Conservation (phyloP, 2,797 vertebrate genomes). For the Sebastes miniatus region DNA sequence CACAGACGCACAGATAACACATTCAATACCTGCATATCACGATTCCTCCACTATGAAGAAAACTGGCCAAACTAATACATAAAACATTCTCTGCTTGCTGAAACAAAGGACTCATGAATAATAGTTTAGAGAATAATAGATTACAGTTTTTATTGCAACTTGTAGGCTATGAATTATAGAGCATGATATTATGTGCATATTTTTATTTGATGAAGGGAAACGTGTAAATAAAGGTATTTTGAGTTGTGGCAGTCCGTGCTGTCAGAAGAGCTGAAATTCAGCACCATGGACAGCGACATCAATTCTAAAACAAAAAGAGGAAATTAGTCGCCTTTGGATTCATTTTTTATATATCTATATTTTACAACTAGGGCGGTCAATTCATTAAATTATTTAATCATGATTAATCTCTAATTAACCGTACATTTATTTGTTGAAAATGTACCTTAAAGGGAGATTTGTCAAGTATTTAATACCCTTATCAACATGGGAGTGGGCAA, state of each 20-base stretch:
- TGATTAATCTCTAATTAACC: too few relatives aligned
- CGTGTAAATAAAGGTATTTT: neutral
- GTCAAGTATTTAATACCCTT: too few relatives aligned
- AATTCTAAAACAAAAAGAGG: neutral
- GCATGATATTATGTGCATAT: neutral
- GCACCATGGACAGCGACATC: constrained; percentile 35
- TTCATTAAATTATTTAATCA: too few relatives aligned
- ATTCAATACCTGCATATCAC: neutral
- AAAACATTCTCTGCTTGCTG: neutral
- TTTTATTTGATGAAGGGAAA: neutral
- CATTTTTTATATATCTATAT: neutral
- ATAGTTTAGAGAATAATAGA: constrained; percentile 7
- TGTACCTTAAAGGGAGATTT: too few relatives aligned
- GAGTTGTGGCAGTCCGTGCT: neutral
- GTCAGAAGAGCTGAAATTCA: neutral
- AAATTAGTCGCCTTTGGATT: neutral
- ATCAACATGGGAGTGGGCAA: too few relatives aligned
- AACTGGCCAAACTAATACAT: constrained; percentile 3
- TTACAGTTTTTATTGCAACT: neutral
- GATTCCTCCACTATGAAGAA: neutral
- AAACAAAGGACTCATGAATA: constrained; percentile 16
- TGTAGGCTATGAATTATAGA: neutral
- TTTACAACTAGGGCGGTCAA: neutral
- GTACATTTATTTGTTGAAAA: too few relatives aligned
- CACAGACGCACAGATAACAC: neutral